Base-by-base conservation (phyloP, 1,140 invertebrate species). In the Doryteuthis pealeii region DNA sequence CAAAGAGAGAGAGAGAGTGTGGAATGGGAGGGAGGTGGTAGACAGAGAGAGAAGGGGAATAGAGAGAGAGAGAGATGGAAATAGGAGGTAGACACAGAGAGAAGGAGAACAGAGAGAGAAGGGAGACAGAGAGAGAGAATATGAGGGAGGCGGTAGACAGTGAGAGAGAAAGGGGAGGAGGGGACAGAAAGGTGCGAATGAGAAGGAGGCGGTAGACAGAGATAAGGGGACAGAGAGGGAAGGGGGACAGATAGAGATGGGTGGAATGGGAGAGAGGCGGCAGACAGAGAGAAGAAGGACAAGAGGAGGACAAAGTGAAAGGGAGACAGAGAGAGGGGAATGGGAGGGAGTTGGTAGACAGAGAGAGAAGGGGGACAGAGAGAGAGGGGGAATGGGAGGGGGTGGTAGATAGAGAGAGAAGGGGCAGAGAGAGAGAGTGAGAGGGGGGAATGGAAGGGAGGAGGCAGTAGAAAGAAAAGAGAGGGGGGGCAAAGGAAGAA, bases 371-470 rank as follows among this genome's bases (percentile, higher is more conserved):
- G 45, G 22, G 22, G 45, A 49, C 8, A 22, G 22, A 49, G 45
- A 49, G 22, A 22, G 22, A 49, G 45, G 22, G 45, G 18, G 45
- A 49, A 49, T 8, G 18, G 18, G 45, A 49, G 18, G 45, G 18
- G 18, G 45, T 10, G 18, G 45, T 10, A 49, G 45, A 49, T 10
- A 18, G 18, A 18, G 45, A 49, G 18, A 18, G 18, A 49, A 18
- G 18, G 33, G 33, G 33, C 14, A 26, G n/a, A 43, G 45, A 72
- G 1, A 43, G 49, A 72, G 70, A 72, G 49, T 32, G 49, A 72
- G 70, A 43, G 22, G 35, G 45, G 45, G 35, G 45, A 43, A n/a
- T 43, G 49, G 30, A 49, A 72, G 45, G 43, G 49, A 45, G 43
- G 49, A 45, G 4, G 49, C 28, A 45, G 49, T 28, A 45, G 49